Evolutionary conservation across 1,140 invertebrate genomes (phyloP).

Genomic region (Euschistus heros): DNA sequence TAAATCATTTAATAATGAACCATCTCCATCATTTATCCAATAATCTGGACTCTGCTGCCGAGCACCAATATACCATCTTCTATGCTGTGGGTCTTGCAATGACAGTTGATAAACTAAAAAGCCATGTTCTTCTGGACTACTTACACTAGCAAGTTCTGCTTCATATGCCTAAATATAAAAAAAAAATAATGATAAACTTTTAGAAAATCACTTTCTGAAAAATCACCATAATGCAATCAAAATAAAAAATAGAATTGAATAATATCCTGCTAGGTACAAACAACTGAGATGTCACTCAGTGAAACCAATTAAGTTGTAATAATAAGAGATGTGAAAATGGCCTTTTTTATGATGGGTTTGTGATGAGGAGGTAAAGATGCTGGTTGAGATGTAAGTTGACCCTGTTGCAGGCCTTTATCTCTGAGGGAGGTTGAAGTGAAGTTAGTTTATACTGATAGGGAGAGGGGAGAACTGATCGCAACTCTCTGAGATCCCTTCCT

Average conservation of each 20-base stretch:
- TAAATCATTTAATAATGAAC: slow-evolving; percentile 58
- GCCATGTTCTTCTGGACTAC: slow-evolving; percentile 72
- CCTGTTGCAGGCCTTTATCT: too few relatives aligned
- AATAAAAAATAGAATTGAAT: slow-evolving; percentile 1
- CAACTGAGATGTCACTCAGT: too few relatives aligned
- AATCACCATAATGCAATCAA: not conserved
- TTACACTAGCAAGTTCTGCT: slow-evolving; percentile 67
- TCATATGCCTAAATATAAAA: slow-evolving; percentile 43
- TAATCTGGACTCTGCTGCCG: slow-evolving; percentile 58
- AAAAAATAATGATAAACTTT: slow-evolving; percentile 4
- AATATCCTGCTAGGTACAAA: too few relatives aligned
- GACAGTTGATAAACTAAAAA: slow-evolving; percentile 70
- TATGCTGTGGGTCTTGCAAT: slow-evolving; percentile 69
- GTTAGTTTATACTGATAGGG: too few relatives aligned
- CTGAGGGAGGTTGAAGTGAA: too few relatives aligned
- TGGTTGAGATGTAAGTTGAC: too few relatives aligned
- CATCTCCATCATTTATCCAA: slow-evolving; percentile 78
- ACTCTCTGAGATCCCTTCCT: too few relatives aligned
- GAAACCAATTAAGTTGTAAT: too few relatives aligned
- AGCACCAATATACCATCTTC: slow-evolving; percentile 75
- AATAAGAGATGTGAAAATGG: too few relatives aligned
- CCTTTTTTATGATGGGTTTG: too few relatives aligned
- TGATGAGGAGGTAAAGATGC: too few relatives aligned
- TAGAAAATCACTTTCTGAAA: not conserved
- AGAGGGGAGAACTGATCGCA: too few relatives aligned